phyloP scores from a whole-genome alignment of 1,140 invertebrate genomes.

The Leptinotarsa defecta region DNA sequence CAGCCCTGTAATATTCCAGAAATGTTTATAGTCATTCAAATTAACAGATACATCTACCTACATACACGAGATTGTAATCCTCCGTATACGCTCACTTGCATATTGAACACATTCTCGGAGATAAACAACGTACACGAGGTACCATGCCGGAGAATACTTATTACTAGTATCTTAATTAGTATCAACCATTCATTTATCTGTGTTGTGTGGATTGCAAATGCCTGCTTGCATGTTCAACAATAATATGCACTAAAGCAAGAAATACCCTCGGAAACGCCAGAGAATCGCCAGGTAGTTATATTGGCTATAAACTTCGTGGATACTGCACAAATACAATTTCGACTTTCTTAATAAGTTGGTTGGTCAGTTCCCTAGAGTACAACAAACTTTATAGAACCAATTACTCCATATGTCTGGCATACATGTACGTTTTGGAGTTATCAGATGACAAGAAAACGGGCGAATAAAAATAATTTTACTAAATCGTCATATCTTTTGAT shows the following conservation, averaged over 20 bases:
- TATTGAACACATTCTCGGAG: slow-evolving; percentile 1
- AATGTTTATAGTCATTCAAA: too few relatives aligned
- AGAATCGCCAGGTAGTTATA: not conserved
- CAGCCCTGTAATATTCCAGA: too few relatives aligned
- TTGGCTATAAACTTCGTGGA: slow-evolving; percentile 1
- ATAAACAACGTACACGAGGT: not conserved
- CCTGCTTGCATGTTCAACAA: not conserved
- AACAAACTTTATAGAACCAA: too few relatives aligned
- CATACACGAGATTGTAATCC: not conserved
- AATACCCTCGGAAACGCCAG: not conserved
- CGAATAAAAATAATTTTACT: too few relatives aligned
- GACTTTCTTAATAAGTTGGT: too few relatives aligned
- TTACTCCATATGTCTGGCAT: too few relatives aligned
- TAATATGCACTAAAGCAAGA: not conserved
- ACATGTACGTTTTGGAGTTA: too few relatives aligned
- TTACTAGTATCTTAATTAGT: not conserved
- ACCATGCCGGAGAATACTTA: not conserved
- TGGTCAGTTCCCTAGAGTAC: too few relatives aligned
- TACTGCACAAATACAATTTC: too few relatives aligned
- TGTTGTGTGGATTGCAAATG: not conserved
- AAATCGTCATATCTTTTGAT: too few relatives aligned
- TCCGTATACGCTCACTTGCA: not conserved
- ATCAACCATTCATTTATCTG: slow-evolving; percentile 6
- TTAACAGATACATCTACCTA: not conserved
- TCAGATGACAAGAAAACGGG: too few relatives aligned